Percentiles rank a stretch among this genome's conserved stretches.
Conservation (phyloP, 2,797 vertebrate species). For the Nyctalus aviator region DNA sequence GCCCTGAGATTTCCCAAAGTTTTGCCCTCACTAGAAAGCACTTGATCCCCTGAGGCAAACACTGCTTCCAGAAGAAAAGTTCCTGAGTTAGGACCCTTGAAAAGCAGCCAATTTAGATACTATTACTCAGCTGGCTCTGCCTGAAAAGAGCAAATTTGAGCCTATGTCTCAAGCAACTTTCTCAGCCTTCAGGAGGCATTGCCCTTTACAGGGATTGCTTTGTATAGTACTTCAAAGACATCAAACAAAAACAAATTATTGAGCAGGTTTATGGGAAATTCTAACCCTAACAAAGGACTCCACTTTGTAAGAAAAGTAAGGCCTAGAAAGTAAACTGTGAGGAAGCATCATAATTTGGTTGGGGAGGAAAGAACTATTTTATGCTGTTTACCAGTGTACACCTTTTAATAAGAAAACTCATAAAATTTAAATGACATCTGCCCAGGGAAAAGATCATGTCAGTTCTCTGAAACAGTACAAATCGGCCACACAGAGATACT, state of each 20-base stretch:
- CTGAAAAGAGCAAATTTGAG: slow-evolving; percentile 73
- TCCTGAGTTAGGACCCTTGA: slow-evolving; percentile 63
- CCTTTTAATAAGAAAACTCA: slow-evolving; percentile 36
- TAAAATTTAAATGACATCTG: slow-evolving; percentile 29
- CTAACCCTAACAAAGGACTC: slow-evolving; percentile 74
- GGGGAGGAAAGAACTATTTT: slow-evolving; percentile 39
- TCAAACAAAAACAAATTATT: slow-evolving; percentile 78
- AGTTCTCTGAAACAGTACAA: slow-evolving; percentile 16
- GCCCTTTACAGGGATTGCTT: slow-evolving; percentile 75
- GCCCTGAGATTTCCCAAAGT: not conserved
- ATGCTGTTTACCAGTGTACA: slow-evolving; percentile 8
- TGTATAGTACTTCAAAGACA: slow-evolving; percentile 77
- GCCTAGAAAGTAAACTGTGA: slow-evolving; percentile 67
- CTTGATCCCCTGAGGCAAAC: not conserved
- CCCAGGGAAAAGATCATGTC: not conserved
- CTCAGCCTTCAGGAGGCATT: slow-evolving; percentile 66
- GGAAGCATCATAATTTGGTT: not conserved
- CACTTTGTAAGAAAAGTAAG: slow-evolving; percentile 47
- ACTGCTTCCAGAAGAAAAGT: slow-evolving; percentile 47
- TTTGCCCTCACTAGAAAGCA: slow-evolving; percentile 62
- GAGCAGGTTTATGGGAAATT: slow-evolving; percentile 76
- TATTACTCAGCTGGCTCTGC: slow-evolving; percentile 74
- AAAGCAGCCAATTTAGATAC: slow-evolving; percentile 73
- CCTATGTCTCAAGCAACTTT: slow-evolving; percentile 53
- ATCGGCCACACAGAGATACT: not conserved